Evolutionary conservation across 1,140 invertebrate genomes (phyloP).

Genomic region (Bilobella aurantiaca): DNA sequence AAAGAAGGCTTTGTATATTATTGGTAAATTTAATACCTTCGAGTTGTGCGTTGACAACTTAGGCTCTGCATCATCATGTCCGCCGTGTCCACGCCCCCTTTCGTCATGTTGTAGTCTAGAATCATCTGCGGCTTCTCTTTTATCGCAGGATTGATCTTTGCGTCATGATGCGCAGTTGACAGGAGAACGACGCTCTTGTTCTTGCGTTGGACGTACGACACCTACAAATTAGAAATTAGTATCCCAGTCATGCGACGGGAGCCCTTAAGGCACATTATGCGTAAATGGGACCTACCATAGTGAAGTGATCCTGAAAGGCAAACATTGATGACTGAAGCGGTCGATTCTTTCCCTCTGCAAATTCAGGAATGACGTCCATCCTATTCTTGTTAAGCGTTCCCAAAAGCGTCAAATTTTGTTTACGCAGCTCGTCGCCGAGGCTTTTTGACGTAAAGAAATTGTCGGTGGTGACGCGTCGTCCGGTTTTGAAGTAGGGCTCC

Average conservation of each 20-base stretch:
- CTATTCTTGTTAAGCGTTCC: neutral
- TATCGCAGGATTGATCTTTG: neutral
- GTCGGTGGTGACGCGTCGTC: neutral
- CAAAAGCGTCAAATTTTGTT: neutral
- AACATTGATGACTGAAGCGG: neutral
- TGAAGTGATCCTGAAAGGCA: neutral
- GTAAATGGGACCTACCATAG: neutral
- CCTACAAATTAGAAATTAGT: neutral
- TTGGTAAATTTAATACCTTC: neutral
- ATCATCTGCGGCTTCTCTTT: conserved; percentile 15
- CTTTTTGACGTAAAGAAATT: conserved; percentile 1
- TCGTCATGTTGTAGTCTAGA: conserved; percentile 6
- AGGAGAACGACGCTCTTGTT: conserved; percentile 3
- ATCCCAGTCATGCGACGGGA: neutral
- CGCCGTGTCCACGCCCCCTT: conserved; percentile 12
- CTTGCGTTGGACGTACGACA: neutral
- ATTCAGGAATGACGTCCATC: neutral
- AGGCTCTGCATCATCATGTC: conserved; percentile 1
- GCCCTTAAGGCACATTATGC: neutral
- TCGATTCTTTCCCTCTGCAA: neutral
- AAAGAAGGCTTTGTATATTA: neutral
- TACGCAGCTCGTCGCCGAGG: neutral
- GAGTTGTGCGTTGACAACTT: neutral
- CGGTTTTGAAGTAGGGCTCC: neutral
- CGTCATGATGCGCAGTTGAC: neutral